Conservation (phyloP, 2,113 vertebrate species). For the Lonchura striata region DNA sequence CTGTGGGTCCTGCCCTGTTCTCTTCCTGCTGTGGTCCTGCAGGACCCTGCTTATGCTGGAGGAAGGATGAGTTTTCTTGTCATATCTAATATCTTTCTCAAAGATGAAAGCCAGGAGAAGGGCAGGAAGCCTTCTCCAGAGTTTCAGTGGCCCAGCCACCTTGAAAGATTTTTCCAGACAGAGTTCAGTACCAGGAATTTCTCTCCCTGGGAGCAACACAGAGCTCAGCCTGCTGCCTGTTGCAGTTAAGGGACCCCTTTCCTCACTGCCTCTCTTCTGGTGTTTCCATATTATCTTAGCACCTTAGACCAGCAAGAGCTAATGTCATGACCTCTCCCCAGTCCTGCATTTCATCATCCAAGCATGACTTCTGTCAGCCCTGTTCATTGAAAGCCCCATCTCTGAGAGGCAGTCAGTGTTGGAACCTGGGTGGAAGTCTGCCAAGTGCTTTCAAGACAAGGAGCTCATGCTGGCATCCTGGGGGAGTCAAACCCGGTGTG, state of each 20-base stretch:
- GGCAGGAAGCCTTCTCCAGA: not conserved
- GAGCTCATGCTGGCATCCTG: not conserved
- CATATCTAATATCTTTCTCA: not conserved
- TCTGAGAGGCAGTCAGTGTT: not conserved
- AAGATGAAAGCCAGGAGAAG: not conserved
- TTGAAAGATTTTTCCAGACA: not conserved
- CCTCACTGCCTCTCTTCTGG: not conserved
- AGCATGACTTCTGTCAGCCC: not conserved
- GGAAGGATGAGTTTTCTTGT: not conserved
- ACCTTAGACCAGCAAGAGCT: not conserved
- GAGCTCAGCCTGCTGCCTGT: not conserved
- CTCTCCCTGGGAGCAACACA: not conserved
- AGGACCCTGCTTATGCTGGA: not conserved
- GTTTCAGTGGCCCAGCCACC: rapidly evolving
- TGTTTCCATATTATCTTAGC: not conserved
- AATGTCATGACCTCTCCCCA: not conserved
- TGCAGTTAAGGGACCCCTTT: not conserved
- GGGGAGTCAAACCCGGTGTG: not conserved
- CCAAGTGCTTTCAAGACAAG: not conserved
- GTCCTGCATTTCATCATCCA: not conserved
- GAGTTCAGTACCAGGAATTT: not conserved
- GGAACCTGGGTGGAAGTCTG: not conserved
- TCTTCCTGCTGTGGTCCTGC: not conserved
- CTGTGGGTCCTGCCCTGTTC: not conserved
- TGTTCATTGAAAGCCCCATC: not conserved